Evolutionary conservation across 2,888 invertebrate genomes (phyloP).

Genomic region (Cetonia aurata): DNA sequence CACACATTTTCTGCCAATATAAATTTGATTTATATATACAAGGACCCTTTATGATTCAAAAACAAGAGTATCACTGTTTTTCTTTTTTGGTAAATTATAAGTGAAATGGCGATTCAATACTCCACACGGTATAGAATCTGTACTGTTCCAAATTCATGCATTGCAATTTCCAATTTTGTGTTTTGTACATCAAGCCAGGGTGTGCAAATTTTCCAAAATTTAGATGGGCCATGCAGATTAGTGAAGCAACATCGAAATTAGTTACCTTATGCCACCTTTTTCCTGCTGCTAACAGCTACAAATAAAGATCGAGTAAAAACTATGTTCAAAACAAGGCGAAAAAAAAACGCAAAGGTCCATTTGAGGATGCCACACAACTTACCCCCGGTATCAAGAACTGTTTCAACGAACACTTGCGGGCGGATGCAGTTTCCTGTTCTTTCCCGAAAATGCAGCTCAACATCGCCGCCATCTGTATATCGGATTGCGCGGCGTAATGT

Average conservation of each 20-base stretch:
- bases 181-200: conserved; percentile 9
- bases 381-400: conserved; percentile 56
- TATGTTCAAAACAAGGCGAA: conserved; percentile 35
- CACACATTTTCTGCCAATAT: no score
- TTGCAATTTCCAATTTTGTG: conserved; percentile 8
- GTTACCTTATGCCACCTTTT: conserved; percentile 76
- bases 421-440: conserved; percentile 55
- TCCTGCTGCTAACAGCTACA: conserved; percentile 74
- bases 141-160: conserved; percentile 22
- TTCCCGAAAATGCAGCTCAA: conserved; percentile 88
- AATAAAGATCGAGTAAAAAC: conserved; percentile 62
- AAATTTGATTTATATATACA: no score
- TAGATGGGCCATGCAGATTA: conserved; percentile 30
- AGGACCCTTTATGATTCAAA: not conserved
- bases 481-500: conserved; percentile 84
- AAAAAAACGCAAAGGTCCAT: conserved; percentile 2
- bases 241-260: conserved; percentile 47
- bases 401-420: conserved; percentile 55
- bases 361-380: conserved; percentile 48
- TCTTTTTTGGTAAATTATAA: not conserved
- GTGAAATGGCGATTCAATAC: not conserved
- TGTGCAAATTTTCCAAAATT: conserved; percentile 23
- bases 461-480: conserved; percentile 96
- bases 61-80: conserved; percentile 15
- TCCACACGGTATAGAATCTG: conserved; percentile 19